These are phyloP conservation scores for Linnaemya tessellans DNA, from an alignment of 2,888 invertebrate genomes.

Conservation along the genomic window DNA sequence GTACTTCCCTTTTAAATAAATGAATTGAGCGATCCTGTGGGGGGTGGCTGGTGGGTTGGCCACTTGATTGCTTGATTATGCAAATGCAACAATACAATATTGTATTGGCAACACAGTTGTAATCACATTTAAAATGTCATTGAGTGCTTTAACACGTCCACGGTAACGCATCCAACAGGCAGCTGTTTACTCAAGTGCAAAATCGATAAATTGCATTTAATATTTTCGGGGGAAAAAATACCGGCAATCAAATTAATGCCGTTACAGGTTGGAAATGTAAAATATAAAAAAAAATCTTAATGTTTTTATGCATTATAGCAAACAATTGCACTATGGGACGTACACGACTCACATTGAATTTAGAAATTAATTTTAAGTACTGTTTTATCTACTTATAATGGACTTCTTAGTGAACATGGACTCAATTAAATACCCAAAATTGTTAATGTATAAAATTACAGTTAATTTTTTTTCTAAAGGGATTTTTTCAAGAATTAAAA, in stretches of 20 bases:
- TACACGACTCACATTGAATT: no score
- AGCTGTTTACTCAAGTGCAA: constrained; percentile 54
- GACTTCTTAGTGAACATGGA: no score
- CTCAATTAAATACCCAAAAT: no score
- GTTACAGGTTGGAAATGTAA: constrained; percentile 22
- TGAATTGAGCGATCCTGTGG: not conserved
- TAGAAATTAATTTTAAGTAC: no score
- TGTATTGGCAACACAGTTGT: constrained; percentile 37
- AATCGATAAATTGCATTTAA: constrained; percentile 69
- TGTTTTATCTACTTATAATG: no score
- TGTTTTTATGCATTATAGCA: not conserved
- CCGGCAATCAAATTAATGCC: constrained; percentile 48
- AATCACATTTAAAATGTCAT: constrained; percentile 65
- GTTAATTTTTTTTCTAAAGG: no score
- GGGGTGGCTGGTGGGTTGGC: not conserved
- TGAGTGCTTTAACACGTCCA: constrained; percentile 53
- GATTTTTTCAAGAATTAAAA: no score
- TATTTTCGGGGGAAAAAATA: not conserved
- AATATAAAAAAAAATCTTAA: constrained; percentile 5
- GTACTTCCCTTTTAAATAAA: not conserved
- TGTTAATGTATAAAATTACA: no score
- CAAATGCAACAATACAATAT: constrained; percentile 15
- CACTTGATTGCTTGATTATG: constrained; percentile 18
- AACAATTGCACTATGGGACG: constrained; percentile 6
- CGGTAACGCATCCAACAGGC: constrained; percentile 21